Base-by-base conservation (phyloP, 2,113 vertebrate species). In the Sapayoa aenigma region DNA sequence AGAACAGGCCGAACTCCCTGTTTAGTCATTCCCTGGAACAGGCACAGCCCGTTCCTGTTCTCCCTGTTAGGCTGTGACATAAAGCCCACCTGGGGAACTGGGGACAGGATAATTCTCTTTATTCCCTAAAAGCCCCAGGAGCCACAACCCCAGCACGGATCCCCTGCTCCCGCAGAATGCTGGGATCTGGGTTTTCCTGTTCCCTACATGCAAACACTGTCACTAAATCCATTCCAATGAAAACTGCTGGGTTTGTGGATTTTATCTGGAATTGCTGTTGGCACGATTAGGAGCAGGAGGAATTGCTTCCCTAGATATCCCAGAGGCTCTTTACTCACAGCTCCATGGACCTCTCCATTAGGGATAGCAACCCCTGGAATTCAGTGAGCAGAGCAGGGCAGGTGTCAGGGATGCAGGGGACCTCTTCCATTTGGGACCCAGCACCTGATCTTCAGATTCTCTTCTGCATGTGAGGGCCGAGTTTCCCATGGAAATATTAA, bases 271-370 rank as follows among this genome's bases (percentile, higher is more conserved):
- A 86, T 73, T 62, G 69, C 28, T 58, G 91, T 65, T 94, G 95
- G 58, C 79, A 89, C 66, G 49, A 94, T 93, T 94, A 92, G 94
- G 78, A 88, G 81, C 69, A 74, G 53, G 73, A 83, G 83, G 50
- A 90, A 86, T 87, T 94, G 69, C 49, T 94, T 92, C 63, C 66
- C 66, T 71, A 19, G 39, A 33, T 67, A 62, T 82, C 50, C 24
- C 22, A 4, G 5, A 60, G 84, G 52, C 75, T 87, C 90, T 84
- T 91, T 71, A 53, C 63, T 84, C 83, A 46, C 46, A 82, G 76
- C 44, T 82, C 30, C 71, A 6, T 52, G 71, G 65, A 85, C 68
- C n/a, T 84, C 90, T 63, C 49, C 23, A 56, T 19, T 59, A 82
- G 69, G 67, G 84, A 62, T 35, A 41, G 79, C 69, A 65, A 62